Percentiles rank a stretch among this genome's conserved stretches.
These are phyloP conservation scores for Scaptodrosophila latifasciaeformis DNA, from an alignment of 2,888 invertebrate species.

Conservation along the genomic window DNA sequence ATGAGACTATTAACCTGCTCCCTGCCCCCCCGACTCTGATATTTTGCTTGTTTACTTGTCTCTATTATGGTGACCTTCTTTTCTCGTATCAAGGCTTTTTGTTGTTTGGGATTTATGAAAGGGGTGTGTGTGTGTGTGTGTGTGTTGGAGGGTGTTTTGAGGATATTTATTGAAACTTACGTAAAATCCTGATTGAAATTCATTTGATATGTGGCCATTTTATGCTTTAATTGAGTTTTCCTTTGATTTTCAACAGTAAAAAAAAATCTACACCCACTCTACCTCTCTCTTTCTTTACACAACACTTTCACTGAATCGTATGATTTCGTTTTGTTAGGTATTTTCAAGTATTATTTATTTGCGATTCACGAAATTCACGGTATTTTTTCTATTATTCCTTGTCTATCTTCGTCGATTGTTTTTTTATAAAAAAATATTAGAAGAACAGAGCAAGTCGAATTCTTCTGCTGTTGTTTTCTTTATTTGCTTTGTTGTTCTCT, in stretches of 20 bases:
- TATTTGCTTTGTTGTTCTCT: no score
- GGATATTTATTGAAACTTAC: conserved; percentile 51
- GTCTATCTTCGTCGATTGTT: no score
- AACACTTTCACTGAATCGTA: background rate
- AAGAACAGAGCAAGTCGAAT: no score
- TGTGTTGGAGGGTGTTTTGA: background rate
- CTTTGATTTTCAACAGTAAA: no score
- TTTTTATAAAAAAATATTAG: no score
- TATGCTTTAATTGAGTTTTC: conserved; percentile 29
- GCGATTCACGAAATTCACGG: no score
- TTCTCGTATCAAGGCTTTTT: conserved; percentile 38
- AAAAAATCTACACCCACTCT: background rate
- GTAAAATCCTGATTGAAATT: conserved; percentile 70
- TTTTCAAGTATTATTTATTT: conserved; percentile 6
- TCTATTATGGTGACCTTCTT: conserved; percentile 53
- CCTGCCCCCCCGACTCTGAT: background rate
- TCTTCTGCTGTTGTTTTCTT: no score
- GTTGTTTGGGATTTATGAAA: no score
- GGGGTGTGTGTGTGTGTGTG: background rate
- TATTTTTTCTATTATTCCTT: no score
- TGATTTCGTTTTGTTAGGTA: no score
- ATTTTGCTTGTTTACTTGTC: conserved; percentile 45
- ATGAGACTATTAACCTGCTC: conserved; percentile 30
- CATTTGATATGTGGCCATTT: conserved; percentile 64
- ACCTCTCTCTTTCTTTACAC: background rate